Percentiles rank a stretch among this genome's conserved stretches.
These are phyloP conservation scores for Phalacrocorax carbo DNA, from an alignment of 2,113 vertebrate species.

Conservation along the genomic window DNA sequence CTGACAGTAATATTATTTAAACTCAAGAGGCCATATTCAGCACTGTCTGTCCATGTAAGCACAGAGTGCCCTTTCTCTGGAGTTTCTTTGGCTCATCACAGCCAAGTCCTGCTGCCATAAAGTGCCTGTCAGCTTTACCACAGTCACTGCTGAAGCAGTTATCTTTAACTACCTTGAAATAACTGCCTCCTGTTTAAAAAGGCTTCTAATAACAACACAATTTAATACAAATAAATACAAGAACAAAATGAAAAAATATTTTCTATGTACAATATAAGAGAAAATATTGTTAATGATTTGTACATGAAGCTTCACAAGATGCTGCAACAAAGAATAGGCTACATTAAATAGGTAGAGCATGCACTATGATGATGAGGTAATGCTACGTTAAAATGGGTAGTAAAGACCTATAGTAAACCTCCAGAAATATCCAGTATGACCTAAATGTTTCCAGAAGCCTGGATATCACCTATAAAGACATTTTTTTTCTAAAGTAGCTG, in stretches of 20 bases:
- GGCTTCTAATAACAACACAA: background rate
- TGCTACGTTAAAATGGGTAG: background rate
- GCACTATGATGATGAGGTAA: background rate
- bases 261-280: background rate
- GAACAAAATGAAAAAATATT: background rate
- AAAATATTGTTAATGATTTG: background rate
- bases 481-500: background rate
- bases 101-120: background rate
- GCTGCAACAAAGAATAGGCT: background rate
- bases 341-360: background rate
- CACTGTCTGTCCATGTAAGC: background rate
- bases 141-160: rapidly evolving
- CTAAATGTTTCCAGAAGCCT: background rate
- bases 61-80: background rate
- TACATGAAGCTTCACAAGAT: background rate
- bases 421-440: background rate
- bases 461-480: background rate
- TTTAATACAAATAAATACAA: background rate
- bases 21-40: background rate
- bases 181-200: background rate
- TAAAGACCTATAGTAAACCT: background rate
- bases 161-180: background rate
- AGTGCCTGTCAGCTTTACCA: background rate
- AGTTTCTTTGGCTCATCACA: background rate
- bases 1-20: background rate